A percentile compares a stretch with the other conserved stretches of the same genome.
phyloP scores from a whole-genome alignment of 1,140 invertebrate genomes.

The Zaprionus nigranus region DNA sequence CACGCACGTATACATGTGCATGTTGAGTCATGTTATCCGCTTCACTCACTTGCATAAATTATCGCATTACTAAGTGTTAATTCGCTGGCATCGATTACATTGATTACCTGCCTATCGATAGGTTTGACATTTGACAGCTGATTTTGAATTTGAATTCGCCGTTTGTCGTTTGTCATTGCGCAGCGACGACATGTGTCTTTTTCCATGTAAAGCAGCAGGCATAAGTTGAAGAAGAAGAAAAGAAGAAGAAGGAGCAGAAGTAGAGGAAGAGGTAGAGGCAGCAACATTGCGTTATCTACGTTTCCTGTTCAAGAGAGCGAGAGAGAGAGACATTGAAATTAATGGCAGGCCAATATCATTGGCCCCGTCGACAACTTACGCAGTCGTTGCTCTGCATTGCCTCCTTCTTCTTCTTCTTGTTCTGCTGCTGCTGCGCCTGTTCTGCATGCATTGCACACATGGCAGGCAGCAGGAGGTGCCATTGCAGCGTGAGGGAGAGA shows the following conservation, averaged over 20 bases:
- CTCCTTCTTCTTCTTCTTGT: background rate
- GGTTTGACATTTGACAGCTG: slow-evolving; percentile 50
- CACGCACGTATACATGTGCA: background rate
- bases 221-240: background rate
- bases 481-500: slow-evolving; percentile 13
- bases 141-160: slow-evolving; percentile 56
- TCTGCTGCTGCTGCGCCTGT: slow-evolving; percentile 19
- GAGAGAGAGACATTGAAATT: slow-evolving; percentile 56
- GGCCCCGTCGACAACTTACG: slow-evolving; percentile 20
- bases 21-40: slow-evolving; percentile 15
- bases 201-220: slow-evolving; percentile 9
- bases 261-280: background rate
- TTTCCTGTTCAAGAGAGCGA: slow-evolving; percentile 63
- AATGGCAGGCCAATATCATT: slow-evolving; percentile 61
- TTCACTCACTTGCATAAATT: slow-evolving; percentile 12
- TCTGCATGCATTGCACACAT: slow-evolving; percentile 63
- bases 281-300: slow-evolving; percentile 63
- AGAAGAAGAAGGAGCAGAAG: slow-evolving; percentile 1
- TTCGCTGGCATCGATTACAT: slow-evolving; percentile 13
- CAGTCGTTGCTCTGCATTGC: slow-evolving; percentile 11
- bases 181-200: slow-evolving; percentile 23
- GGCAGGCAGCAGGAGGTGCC: slow-evolving; percentile 25
- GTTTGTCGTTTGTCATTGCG: slow-evolving; percentile 7
- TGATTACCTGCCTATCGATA: slow-evolving; percentile 41
- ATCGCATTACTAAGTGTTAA: slow-evolving; percentile 24